Evolutionary conservation across 2,888 invertebrate genomes (phyloP).

Genomic region (Loripinus fragilis): DNA sequence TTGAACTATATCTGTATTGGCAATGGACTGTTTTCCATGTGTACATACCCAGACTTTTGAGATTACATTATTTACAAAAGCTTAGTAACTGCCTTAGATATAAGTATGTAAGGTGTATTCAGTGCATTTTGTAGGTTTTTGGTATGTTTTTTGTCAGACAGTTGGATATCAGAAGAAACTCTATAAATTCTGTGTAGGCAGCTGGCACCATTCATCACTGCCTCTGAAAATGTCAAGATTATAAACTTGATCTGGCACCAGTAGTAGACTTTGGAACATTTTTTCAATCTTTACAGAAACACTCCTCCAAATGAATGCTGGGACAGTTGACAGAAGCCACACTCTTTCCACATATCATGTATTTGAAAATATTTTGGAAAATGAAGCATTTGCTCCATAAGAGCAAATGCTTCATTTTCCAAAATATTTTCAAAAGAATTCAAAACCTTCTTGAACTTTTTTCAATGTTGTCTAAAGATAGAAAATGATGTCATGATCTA

Average conservation of each 20-base stretch:
- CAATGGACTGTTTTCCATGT: too few species aligned
- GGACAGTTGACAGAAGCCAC: neutral
- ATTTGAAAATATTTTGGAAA: too few species aligned
- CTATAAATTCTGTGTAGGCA: constrained; percentile 13
- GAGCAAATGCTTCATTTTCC: too few species aligned
- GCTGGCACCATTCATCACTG: constrained; percentile 8
- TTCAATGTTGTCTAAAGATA: too few species aligned
- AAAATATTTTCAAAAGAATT: too few species aligned
- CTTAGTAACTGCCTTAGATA: too few species aligned
- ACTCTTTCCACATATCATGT: neutral
- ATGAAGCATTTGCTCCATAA: too few species aligned
- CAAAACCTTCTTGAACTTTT: too few species aligned
- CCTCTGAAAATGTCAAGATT: constrained; percentile 1
- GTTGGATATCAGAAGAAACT: neutral
- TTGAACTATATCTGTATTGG: too few species aligned
- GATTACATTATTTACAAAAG: too few species aligned
- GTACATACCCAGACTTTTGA: too few species aligned
- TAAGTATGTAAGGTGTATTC: neutral
- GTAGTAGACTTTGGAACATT: neutral
- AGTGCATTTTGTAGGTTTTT: neutral
- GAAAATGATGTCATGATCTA: too few species aligned
- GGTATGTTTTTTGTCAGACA: constrained; percentile 4
- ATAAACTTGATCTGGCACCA: constrained; percentile 12
- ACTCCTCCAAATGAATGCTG: neutral
- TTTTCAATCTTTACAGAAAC: constrained; percentile 1